phyloP scores from a whole-genome alignment of 2,113 vertebrate species.

The Octodon degus region DNA sequence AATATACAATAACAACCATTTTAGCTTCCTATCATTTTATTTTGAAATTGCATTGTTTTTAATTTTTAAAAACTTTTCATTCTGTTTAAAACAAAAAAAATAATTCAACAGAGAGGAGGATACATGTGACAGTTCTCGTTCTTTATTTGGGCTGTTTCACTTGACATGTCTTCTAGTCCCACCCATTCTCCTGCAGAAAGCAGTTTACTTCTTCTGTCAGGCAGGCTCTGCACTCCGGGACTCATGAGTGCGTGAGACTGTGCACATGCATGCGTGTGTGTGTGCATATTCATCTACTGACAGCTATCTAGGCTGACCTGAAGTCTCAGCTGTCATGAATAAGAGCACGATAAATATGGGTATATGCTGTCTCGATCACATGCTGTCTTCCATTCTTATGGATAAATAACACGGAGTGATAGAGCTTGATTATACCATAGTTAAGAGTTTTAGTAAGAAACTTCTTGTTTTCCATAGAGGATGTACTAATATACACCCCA shows the following conservation, averaged over 20 bases:
- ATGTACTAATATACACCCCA: not conserved
- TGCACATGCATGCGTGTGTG: fast-evolving
- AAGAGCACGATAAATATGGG: not conserved
- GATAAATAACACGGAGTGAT: not conserved
- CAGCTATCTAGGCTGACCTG: not conserved
- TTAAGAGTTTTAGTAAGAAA: not conserved
- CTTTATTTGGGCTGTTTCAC: not conserved
- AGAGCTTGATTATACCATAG: not conserved
- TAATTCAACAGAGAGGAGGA: not conserved
- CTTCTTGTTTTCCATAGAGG: not conserved
- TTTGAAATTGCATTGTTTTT: too few species aligned
- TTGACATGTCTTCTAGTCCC: not conserved
- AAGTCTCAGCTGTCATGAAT: not conserved
- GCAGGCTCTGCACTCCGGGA: not conserved
- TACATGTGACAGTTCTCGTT: not conserved
- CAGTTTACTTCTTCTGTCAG: not conserved
- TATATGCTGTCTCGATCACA: not conserved
- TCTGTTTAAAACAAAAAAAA: too few species aligned
- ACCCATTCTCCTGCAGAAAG: not conserved
- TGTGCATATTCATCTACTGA: not conserved
- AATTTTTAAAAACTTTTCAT: too few species aligned
- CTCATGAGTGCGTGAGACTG: not conserved
- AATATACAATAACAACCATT: too few species aligned
- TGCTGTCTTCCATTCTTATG: not conserved
- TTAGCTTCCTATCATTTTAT: too few species aligned